phyloP scores from a whole-genome alignment of 2,888 invertebrate species.

The Atethmia centrago region DNA sequence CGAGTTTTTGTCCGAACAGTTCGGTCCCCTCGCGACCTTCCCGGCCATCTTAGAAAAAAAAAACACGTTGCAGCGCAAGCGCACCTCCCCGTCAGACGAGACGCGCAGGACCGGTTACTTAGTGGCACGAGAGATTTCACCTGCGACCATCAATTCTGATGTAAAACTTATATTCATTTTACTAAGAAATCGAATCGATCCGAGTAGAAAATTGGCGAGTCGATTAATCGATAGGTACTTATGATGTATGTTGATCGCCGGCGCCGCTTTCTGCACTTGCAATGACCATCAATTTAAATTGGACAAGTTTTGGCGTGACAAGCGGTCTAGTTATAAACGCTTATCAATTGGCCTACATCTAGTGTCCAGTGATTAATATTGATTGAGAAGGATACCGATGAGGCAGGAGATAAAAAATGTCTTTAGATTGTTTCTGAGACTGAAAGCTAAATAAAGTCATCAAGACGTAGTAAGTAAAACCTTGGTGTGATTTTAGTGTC shows the following conservation, averaged over 20 bases:
- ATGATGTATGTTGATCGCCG: slow-evolving; percentile 38
- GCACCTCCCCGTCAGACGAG: slow-evolving; percentile 71
- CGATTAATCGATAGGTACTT: slow-evolving; percentile 35
- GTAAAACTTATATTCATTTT: slow-evolving; percentile 67
- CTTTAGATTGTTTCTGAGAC: slow-evolving; percentile 10
- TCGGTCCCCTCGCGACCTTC: slow-evolving; percentile 69
- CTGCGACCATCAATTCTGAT: slow-evolving; percentile 72
- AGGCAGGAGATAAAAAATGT: slow-evolving; percentile 8
- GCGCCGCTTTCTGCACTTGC: slow-evolving; percentile 57
- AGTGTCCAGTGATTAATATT: slow-evolving; percentile 48
- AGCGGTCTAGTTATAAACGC: slow-evolving; percentile 40
- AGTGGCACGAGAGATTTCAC: slow-evolving; percentile 84
- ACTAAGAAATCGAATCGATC: slow-evolving; percentile 73
- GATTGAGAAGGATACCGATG: slow-evolving; percentile 44
- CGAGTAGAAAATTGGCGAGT: slow-evolving; percentile 51
- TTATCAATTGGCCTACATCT: slow-evolving; percentile 65
- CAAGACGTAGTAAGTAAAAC: background rate
- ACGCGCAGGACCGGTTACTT: slow-evolving; percentile 79
- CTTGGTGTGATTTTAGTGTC: background rate
- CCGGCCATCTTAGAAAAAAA: slow-evolving; percentile 63
- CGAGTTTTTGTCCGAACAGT: slow-evolving; percentile 59
- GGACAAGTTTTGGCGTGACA: slow-evolving; percentile 54
- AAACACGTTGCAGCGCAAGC: slow-evolving; percentile 55
- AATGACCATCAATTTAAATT: slow-evolving; percentile 60
- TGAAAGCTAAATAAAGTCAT: background rate